Evolutionary conservation across 2,888 invertebrate species (phyloP).

Genomic region (Andrena haemorrhoa): DNA sequence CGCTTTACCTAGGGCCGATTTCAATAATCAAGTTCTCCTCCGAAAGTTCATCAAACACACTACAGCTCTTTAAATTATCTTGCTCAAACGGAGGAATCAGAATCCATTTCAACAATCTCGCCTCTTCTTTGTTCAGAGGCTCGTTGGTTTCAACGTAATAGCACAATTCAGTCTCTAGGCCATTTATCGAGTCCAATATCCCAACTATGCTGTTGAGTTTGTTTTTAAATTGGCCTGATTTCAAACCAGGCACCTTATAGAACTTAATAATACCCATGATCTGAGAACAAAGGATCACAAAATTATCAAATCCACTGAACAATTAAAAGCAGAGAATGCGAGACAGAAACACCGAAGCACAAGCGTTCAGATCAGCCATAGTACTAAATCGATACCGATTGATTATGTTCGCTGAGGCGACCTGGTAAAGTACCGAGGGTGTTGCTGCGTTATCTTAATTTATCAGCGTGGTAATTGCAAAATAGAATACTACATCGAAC

Average conservation of each 20-base stretch:
- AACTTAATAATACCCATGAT: constrained; percentile 87
- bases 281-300: constrained; percentile 5
- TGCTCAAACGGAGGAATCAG: constrained; percentile 90
- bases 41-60: constrained; percentile 83
- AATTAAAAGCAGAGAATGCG: not conserved
- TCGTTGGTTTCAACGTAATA: constrained; percentile 89
- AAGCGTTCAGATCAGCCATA: not conserved
- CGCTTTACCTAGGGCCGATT: constrained; percentile 93
- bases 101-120: constrained; percentile 91
- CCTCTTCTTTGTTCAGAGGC: constrained; percentile 87
- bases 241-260: constrained; percentile 87
- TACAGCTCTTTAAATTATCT: constrained; percentile 86
- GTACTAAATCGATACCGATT: constrained; percentile 20
- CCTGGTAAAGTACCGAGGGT: constrained; percentile 31
- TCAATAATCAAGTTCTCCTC: constrained; percentile 88
- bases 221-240: constrained; percentile 73
- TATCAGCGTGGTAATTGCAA: constrained; percentile 54
- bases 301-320: not conserved
- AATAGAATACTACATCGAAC: constrained; percentile 37
- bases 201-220: constrained; percentile 72
- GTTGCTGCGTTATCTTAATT: constrained; percentile 30
- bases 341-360: not conserved
- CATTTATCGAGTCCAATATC: constrained; percentile 81
- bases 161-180: constrained; percentile 91
- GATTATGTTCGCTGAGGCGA: constrained; percentile 37